Evolutionary conservation across 2,888 invertebrate genomes (phyloP).

Genomic region (Lithodes maja): DNA sequence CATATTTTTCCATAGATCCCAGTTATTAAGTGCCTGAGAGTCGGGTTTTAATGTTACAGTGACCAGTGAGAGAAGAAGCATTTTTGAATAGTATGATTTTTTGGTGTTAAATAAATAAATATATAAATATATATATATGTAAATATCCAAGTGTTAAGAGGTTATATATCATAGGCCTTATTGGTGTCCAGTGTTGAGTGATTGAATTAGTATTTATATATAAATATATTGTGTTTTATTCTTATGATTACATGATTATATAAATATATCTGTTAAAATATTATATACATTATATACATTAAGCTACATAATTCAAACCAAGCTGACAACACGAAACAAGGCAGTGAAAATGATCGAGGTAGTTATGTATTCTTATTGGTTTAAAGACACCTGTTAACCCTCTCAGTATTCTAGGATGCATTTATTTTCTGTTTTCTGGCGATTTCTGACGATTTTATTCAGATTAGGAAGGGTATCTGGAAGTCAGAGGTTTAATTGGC

Average conservation of each 20-base stretch:
- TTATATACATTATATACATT: no score
- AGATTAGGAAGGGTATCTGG: no score
- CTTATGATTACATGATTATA: conserved; percentile 2
- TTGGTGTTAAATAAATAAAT: conserved; percentile 7
- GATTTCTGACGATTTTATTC: no score
- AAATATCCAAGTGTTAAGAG: not conserved
- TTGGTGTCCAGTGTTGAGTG: not conserved
- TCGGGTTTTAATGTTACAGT: conserved; percentile 8
- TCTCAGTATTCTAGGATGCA: no score
- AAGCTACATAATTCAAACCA: no score
- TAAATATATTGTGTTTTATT: conserved; percentile 14
- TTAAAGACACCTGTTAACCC: no score
- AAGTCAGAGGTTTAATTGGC: no score
- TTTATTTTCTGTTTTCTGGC: no score
- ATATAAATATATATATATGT: conserved; percentile 21
- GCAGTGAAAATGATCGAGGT: no score
- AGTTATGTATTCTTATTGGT: no score
- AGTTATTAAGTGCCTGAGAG: not conserved
- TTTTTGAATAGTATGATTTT: not conserved
- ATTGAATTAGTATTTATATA: conserved; percentile 16
- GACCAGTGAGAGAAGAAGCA: not conserved
- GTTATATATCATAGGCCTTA: conserved; percentile 16
- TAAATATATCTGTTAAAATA: conserved; percentile 9
- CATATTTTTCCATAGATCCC: conserved; percentile 11
- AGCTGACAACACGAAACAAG: no score